A percentile compares a stretch with the other conserved stretches of the same genome.
phyloP scores from a whole-genome alignment of 2,888 invertebrate genomes.

The Thera britannica region DNA sequence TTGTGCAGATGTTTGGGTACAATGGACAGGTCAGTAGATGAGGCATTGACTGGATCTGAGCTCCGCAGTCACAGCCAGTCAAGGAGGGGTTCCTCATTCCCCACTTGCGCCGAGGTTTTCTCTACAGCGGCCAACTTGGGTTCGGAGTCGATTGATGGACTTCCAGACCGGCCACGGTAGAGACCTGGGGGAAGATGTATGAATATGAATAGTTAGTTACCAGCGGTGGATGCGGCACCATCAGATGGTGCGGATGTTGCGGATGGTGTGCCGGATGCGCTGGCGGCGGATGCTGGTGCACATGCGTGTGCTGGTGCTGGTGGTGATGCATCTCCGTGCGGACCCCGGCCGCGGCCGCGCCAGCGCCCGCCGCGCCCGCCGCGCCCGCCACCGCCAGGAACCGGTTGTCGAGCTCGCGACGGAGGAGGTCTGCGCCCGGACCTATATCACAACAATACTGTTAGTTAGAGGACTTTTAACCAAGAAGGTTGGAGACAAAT shows the following conservation, averaged over 20 bases:
- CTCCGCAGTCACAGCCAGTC: too few species aligned
- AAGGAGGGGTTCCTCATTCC: too few species aligned
- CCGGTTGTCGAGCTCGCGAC: constrained; percentile 95
- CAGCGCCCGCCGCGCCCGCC: constrained; percentile 65
- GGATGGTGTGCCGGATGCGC: constrained; percentile 80
- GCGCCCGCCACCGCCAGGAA: constrained; percentile 94
- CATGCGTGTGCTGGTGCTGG: constrained; percentile 95
- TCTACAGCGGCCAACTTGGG: too few species aligned
- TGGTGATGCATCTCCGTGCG: constrained; percentile 96
- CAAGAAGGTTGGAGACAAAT: too few species aligned
- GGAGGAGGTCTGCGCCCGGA: constrained; percentile 90
- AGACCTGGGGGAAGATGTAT: too few species aligned
- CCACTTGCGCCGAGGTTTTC: too few species aligned
- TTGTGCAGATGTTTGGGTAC: too few species aligned
- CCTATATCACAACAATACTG: constrained; percentile 59
- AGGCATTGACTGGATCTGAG: too few species aligned
- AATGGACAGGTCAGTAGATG: too few species aligned
- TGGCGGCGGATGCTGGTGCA: constrained; percentile 93
- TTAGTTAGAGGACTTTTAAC: too few species aligned
- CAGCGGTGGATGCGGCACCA: constrained; percentile 81
- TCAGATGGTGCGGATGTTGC: constrained; percentile 55
- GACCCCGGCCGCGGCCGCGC: constrained; percentile 84
- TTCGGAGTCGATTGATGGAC: too few species aligned
- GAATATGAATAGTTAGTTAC: constrained; percentile 83
- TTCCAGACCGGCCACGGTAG: too few species aligned